Conservation (phyloP, 2,888 invertebrate species). For the Meta bourneti region DNA sequence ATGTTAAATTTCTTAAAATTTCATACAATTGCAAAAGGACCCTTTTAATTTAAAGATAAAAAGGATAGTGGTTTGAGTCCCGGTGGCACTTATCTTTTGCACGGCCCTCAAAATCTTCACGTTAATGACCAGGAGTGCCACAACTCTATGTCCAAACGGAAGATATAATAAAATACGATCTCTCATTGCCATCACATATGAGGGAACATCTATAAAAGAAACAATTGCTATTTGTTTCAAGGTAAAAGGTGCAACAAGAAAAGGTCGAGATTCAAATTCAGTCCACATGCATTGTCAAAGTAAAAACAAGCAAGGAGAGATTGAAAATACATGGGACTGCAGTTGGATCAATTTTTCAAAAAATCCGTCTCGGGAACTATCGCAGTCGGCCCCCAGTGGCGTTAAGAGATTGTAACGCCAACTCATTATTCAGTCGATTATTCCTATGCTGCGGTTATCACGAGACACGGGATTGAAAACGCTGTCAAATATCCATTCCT, state of each 20-base stretch:
- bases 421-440: slow-evolving; percentile 40
- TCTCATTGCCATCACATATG: too few species aligned
- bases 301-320: background rate
- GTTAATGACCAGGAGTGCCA: too few species aligned
- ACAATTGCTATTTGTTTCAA: too few species aligned
- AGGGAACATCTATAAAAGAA: too few species aligned
- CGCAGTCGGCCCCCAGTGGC: background rate
- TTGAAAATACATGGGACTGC: background rate
- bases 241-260: background rate
- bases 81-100: too few species aligned
- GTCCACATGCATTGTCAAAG: background rate
- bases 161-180: too few species aligned
- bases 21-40: too few species aligned
- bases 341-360: background rate
- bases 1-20: too few species aligned
- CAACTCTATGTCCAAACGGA: too few species aligned
- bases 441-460: slow-evolving; percentile 33
- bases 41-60: too few species aligned
- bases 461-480: slow-evolving; percentile 6
- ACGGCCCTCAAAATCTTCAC: too few species aligned
- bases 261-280: background rate
- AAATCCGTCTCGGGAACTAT: background rate
- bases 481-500: slow-evolving; percentile 48
- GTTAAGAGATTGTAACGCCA: slow-evolving; percentile 30
- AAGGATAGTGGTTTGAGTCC: too few species aligned